Evolutionary conservation across 2,888 invertebrate species (phyloP), one percentile per base, ranked within the genome.

Genomic region (Hylaea fasciaria): DNA sequence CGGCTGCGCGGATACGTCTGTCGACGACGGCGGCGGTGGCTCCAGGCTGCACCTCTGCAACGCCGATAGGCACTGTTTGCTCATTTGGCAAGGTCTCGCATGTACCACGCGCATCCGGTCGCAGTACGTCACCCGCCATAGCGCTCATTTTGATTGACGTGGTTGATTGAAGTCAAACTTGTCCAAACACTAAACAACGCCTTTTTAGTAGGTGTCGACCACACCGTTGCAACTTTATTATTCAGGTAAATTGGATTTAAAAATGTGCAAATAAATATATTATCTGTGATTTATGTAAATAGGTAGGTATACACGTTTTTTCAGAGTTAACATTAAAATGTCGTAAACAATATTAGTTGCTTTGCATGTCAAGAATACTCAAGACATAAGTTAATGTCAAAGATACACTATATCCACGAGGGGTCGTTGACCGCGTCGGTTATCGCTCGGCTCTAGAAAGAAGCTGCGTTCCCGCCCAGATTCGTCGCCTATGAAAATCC

Each of bases 1-100:
- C 70, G 78, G 68, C 71, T 65, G 74, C 65, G 75, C 84, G 87
- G 87, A 88, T 84, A 83, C 80, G 81, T 87, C 85, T 79, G 86
- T 88, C 87, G 75, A 54, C 81, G 71, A 57, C 71, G 68, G 65
- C 72, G 48, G 35, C 70, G 68, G 65, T 72, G 48, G 35, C 39
- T 17, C 39, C n/a, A 40, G 43, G 44, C 55, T 57, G 67, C 68
- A 62, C 53, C 60, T 60, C 57, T 49, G 17, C 17, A 50, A 40
- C 29, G 32, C 37, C 67, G 63, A 68, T 66, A 70, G 70, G 68
- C 68, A 68, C 72, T 65, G 63, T 67, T 69, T 69, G 69, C 45
- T 59, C 53, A 74, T 75, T 82, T 82, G 82, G 81, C 82, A 82
- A 80, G 73, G 73, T 72, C 68, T 57, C 48, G 29, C 56, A 61